A percentile compares a stretch with the other conserved stretches of the same genome.
phyloP scores from a whole-genome alignment of 2,888 invertebrate species.

The Clunio marinus region DNA sequence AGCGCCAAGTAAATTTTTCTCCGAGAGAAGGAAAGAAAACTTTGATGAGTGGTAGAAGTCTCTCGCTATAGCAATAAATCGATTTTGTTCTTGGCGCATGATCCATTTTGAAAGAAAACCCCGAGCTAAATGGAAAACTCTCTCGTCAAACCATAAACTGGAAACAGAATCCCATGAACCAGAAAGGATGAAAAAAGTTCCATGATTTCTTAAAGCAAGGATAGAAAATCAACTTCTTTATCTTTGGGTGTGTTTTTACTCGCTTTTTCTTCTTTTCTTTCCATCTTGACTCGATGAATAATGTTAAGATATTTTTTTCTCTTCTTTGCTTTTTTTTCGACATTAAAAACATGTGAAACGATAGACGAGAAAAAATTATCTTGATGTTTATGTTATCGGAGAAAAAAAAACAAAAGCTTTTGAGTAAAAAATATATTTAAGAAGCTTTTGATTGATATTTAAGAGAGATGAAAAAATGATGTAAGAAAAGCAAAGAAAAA shows the following conservation, averaged over 20 bases:
- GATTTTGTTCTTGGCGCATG: constrained; percentile 37
- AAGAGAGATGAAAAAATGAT: neutral
- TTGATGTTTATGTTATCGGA: constrained; percentile 23
- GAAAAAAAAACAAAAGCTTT: constrained; percentile 32
- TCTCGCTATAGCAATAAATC: constrained; percentile 11
- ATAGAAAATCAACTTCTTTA: no score
- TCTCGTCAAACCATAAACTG: constrained; percentile 12
- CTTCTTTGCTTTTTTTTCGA: neutral
- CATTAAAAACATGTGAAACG: neutral
- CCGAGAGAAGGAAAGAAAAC: constrained; percentile 1
- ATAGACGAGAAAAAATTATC: neutral
- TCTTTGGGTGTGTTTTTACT: constrained; percentile 31
- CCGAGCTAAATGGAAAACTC: neutral
- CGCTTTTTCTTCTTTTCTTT: neutral
- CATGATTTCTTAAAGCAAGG: neutral
- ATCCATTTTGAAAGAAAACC: constrained; percentile 1
- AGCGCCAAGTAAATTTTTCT: neutral
- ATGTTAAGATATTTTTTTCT: neutral
- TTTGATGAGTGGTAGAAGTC: no score
- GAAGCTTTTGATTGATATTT: no score
- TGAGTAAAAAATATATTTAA: no score
- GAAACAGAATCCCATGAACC: constrained; percentile 18
- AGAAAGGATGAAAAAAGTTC: neutral
- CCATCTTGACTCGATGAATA: no score
- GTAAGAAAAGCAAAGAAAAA: neutral